phyloP scores from a whole-genome alignment of 2,888 invertebrate species.

The Chloroclystis v-ata region DNA sequence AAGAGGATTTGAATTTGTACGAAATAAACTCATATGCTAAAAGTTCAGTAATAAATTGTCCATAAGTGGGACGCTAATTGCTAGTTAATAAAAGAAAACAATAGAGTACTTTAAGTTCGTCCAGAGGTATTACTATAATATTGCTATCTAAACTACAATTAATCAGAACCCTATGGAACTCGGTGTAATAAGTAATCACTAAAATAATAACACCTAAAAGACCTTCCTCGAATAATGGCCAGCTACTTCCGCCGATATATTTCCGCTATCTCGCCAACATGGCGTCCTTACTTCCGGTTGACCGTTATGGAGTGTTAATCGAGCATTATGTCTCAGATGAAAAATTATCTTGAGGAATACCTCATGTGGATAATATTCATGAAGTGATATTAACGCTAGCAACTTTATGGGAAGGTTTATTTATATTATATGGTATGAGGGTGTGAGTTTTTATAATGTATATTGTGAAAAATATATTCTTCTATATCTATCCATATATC shows the following conservation, averaged over 20 bases:
- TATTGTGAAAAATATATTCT: too few species aligned
- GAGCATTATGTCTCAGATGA: conserved; percentile 72
- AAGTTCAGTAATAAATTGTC: too few species aligned
- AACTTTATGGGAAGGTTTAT: too few species aligned
- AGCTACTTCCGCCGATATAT: conserved; percentile 73
- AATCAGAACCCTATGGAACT: conserved; percentile 19
- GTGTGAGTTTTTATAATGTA: background rate
- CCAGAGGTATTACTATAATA: too few species aligned
- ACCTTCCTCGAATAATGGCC: conserved; percentile 71
- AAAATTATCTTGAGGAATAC: conserved; percentile 57
- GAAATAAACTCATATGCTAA: too few species aligned
- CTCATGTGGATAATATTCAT: conserved; percentile 48
- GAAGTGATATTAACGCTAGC: conserved; percentile 23
- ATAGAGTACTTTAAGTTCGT: too few species aligned
- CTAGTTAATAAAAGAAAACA: too few species aligned
- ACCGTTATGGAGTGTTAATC: conserved; percentile 76
- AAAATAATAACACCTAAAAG: conserved; percentile 65
- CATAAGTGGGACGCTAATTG: too few species aligned
- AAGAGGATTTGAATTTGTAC: too few species aligned
- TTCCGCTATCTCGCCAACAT: conserved; percentile 75
- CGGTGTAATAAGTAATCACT: conserved; percentile 31
- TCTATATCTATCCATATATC: too few species aligned
- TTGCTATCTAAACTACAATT: conserved; percentile 5
- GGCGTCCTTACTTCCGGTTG: conserved; percentile 69
- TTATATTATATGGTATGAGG: background rate